Evolutionary conservation across 92 coral and sea anemone genomes (phyloP).

Genomic region (Muricea muricata): DNA sequence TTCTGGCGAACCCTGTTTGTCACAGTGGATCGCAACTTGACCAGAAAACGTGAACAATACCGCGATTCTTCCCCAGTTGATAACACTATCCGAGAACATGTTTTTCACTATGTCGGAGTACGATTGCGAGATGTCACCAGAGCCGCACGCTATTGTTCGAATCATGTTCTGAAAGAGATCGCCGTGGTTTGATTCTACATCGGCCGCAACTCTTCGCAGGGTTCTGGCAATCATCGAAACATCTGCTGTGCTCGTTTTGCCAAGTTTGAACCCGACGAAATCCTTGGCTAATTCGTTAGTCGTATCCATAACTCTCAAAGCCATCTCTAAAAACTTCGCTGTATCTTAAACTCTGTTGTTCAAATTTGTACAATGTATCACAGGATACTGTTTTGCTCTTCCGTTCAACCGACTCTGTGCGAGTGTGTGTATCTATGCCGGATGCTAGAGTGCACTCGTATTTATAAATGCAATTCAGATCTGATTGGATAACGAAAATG

Average conservation of each 20-base stretch:
- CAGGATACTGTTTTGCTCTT: too few species aligned
- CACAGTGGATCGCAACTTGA: slow-evolving; percentile 76
- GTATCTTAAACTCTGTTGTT: background rate
- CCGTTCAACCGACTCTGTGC: too few species aligned
- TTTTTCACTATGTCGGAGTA: slow-evolving; percentile 79
- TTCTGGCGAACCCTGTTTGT: slow-evolving; percentile 55
- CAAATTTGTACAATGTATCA: background rate
- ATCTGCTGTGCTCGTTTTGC: slow-evolving; percentile 45
- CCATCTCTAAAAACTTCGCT: background rate
- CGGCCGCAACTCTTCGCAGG: slow-evolving; percentile 74
- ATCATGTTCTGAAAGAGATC: slow-evolving; percentile 82
- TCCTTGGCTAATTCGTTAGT: slow-evolving; percentile 81
- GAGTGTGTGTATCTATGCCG: too few species aligned
- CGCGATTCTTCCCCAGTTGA: slow-evolving; percentile 96
- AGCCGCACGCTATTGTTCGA: slow-evolving; percentile 48
- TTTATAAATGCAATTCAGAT: too few species aligned
- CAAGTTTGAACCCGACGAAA: slow-evolving; percentile 75
- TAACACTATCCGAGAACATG: slow-evolving; percentile 68
- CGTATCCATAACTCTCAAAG: background rate
- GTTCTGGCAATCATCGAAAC: slow-evolving; percentile 65
- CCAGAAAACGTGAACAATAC: slow-evolving; percentile 83
- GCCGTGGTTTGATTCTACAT: slow-evolving; percentile 83
- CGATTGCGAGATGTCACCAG: slow-evolving; percentile 35
- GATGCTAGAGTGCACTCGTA: too few species aligned
- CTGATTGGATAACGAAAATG: too few species aligned